A percentile compares a stretch with the other conserved stretches of the same genome.
Conservation (phyloP, 1,140 invertebrate species). For the Wasmannia auropunctata region DNA sequence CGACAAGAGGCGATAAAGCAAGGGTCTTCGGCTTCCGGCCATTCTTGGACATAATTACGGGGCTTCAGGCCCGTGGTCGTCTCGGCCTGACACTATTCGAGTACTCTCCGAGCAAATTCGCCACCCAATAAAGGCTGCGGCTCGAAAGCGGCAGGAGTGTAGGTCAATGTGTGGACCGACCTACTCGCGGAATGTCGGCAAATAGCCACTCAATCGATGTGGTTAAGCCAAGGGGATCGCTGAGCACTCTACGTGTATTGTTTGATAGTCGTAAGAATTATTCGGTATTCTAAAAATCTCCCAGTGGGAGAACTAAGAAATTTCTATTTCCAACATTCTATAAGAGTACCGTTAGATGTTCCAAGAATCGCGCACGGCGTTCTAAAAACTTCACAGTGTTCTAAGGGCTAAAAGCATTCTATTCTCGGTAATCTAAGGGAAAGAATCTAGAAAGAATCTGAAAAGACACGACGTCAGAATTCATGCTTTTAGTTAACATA, state of each 20-base stretch:
- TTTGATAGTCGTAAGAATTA: background rate
- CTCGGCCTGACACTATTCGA: background rate
- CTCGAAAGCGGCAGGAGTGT: background rate
- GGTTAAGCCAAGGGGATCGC: background rate
- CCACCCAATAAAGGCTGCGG: constrained; percentile 12
- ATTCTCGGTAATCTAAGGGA: background rate
- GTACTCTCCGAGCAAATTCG: constrained; percentile 18
- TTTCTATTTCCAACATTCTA: background rate
- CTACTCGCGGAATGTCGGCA: background rate
- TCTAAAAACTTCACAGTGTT: background rate
- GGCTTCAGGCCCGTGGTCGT: background rate
- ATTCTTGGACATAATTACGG: background rate
- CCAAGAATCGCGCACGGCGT: background rate
- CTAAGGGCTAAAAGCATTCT: background rate
- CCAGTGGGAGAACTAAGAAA: background rate
- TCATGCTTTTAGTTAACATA: background rate
- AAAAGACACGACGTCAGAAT: background rate
- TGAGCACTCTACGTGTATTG: background rate
- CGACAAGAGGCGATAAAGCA: constrained; percentile 12
- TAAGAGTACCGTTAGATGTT: background rate
- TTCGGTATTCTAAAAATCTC: background rate
- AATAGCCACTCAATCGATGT: constrained; percentile 23
- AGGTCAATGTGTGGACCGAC: constrained; percentile 39
- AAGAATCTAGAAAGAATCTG: background rate
- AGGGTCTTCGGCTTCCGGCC: background rate